Conservation (phyloP, 1,140 invertebrate species). For the Helicoverpa armigera region DNA sequence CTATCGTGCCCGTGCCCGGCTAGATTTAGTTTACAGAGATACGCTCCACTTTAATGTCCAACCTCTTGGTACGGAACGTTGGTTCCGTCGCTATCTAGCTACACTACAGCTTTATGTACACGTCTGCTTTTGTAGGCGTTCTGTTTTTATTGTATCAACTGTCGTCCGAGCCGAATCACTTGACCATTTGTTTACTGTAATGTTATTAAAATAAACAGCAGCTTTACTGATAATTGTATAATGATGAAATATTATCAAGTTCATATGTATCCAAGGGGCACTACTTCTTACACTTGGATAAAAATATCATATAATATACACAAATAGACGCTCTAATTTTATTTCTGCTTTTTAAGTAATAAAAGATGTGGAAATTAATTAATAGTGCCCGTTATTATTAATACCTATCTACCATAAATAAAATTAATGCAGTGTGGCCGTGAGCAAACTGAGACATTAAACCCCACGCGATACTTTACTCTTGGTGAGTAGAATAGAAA, state of each 20-base stretch:
- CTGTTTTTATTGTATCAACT: conserved; percentile 34
- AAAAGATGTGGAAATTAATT: too few species aligned
- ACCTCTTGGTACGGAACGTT: conserved; percentile 59
- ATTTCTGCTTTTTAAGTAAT: too few species aligned
- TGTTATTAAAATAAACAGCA: not conserved
- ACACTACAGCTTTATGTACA: conserved; percentile 15
- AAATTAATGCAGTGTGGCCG: conserved; percentile 13
- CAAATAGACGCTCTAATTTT: too few species aligned
- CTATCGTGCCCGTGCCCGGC: conserved; percentile 64
- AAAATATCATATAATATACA: too few species aligned
- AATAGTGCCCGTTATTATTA: too few species aligned
- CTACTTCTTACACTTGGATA: too few species aligned
- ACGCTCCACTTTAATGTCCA: conserved; percentile 71
- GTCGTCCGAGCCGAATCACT: conserved; percentile 4
- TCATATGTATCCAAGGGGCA: too few species aligned
- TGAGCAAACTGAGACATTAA: conserved; percentile 36
- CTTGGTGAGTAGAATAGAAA: conserved; percentile 34
- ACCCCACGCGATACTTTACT: conserved; percentile 7
- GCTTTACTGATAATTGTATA: not conserved
- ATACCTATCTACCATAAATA: not conserved
- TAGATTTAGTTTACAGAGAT: conserved; percentile 77
- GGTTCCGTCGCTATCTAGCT: conserved; percentile 45
- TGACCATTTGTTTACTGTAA: not conserved
- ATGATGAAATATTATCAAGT: too few species aligned
- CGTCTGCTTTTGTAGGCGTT: conserved; percentile 22